Conservation (phyloP, 2,888 invertebrate genomes). For the Ommatoiulus sabulosus region DNA sequence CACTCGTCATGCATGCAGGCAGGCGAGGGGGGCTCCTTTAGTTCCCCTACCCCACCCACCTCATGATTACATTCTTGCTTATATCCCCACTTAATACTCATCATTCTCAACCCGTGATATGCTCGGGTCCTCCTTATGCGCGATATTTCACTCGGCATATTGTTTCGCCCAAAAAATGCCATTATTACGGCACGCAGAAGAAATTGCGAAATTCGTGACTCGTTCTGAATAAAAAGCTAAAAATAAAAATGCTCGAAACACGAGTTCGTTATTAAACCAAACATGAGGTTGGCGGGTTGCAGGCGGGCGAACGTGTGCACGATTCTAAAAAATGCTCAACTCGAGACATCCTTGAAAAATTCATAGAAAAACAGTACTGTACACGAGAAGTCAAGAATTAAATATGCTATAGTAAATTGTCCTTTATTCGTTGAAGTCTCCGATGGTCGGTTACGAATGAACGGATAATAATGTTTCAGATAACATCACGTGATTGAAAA, state of each 20-base stretch:
- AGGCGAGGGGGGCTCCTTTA: not conserved
- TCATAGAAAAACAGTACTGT: not conserved
- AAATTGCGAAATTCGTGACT: not conserved
- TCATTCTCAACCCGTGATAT: not conserved
- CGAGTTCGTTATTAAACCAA: not conserved
- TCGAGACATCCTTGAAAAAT: not conserved
- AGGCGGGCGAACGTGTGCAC: not conserved
- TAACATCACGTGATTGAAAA: too few species aligned
- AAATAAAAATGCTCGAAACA: not conserved
- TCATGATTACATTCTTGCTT: conserved; percentile 2
- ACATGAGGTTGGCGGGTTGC: not conserved
- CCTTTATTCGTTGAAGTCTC: too few species aligned
- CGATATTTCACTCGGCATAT: not conserved
- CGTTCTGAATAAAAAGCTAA: not conserved
- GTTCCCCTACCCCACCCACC: not conserved
- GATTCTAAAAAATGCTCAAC: not conserved
- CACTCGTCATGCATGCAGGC: conserved; percentile 9
- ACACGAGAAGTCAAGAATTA: not conserved
- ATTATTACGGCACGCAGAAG: not conserved
- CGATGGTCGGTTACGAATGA: too few species aligned
- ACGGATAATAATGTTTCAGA: too few species aligned
- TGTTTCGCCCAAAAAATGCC: not conserved
- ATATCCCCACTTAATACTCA: conserved; percentile 3
- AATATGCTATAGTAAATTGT: not conserved
- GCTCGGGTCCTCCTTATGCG: not conserved